Conservation (phyloP, 1,140 invertebrate species). For the Leptinotarsa lineolata region DNA sequence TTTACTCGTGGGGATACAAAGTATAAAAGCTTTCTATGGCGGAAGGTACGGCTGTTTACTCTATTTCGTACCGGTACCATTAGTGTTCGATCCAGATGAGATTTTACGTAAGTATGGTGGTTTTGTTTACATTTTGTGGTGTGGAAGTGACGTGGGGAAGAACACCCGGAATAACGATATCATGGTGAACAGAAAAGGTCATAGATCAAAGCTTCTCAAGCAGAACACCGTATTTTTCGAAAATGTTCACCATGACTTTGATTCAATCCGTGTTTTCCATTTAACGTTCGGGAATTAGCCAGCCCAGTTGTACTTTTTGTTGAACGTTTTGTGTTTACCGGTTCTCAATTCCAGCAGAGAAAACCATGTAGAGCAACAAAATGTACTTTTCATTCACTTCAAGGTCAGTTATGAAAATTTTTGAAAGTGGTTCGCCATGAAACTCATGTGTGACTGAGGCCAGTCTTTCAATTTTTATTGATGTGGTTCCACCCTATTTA, state of each 20-base stretch:
- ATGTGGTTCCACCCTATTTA: neutral
- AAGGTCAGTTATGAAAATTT: neutral
- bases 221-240: neutral
- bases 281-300: too few relatives aligned
- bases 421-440: constrained; percentile 1
- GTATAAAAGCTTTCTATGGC: constrained; percentile 49
- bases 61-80: constrained; percentile 42
- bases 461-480: neutral
- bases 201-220: constrained; percentile 9
- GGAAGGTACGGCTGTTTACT: constrained; percentile 49
- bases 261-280: too few relatives aligned
- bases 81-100: constrained; percentile 40
- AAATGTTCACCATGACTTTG: neutral
- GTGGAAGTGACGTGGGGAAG: constrained; percentile 10
- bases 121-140: constrained; percentile 14
- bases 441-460: neutral
- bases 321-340: too few relatives aligned
- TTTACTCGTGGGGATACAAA: constrained; percentile 46
- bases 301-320: too few relatives aligned
- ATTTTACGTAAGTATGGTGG: constrained; percentile 46
- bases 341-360: neutral
- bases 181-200: too few relatives aligned
- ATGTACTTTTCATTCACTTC: neutral
- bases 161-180: constrained; percentile 3
- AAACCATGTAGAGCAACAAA: too few relatives aligned